Evolutionary conservation across 2,113 vertebrate species (phyloP), one percentile per base, ranked within the genome.

Genomic region (Sturnira hondurensis): DNA sequence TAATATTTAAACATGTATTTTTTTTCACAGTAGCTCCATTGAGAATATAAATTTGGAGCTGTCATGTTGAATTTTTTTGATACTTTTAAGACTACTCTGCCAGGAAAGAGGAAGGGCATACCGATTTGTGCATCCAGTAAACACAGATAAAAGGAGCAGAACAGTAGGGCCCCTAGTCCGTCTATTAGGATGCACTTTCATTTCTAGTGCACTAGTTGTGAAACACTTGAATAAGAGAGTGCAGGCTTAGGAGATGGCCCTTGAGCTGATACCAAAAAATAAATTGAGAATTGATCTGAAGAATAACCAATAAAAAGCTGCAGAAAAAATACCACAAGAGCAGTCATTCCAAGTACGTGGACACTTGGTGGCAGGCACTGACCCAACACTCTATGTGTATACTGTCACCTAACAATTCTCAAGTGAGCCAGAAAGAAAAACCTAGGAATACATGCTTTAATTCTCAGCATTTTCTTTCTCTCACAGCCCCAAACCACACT

Each of bases 331-430:
- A 36, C 68, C 68, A 31, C 14, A 11, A 56, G 7, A 52, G 28
- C 2, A 65, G 52, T 15, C 47, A 22, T 16, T 12, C 6, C 11
- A 10, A 13, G 22, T 0, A 5, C 0, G 0, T 3, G 61, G 8
- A 28, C 9, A 17, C 45, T 31, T 1, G 14, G 31, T 9, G n/a
- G 43, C 31, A 33, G 36, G 58, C 50, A 7, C 9, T 13, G 43
- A 36, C 43, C 41, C 1, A 33, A 14, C 15, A 19, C 50, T 8
- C 20, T 38, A 7, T 1, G 2, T 0, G 77, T 33, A 33, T 15
- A 2, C 3, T 3, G 13, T n/a, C 63, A n/a, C 36, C 74, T 74
- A 52, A 20, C 28, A 26, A 12, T 16, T 45, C 50, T 90, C 76
- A 31, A 7, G 4, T 2, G 14, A 47, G 45, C 63, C 65, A 56